Base-by-base conservation (phyloP, 2,113 vertebrate species). In the Cavia aperea region DNA sequence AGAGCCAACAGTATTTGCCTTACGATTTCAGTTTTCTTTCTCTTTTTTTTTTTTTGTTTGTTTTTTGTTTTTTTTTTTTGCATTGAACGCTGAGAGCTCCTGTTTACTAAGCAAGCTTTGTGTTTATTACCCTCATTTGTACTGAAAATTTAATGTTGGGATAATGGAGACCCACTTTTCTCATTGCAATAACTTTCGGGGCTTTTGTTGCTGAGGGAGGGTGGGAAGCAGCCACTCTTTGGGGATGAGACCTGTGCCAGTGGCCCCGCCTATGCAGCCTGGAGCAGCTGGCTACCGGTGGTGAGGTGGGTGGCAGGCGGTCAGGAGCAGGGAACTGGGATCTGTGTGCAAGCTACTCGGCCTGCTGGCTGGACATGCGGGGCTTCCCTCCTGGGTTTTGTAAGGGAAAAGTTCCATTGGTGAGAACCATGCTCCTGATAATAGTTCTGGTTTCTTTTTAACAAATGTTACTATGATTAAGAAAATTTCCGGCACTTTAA, bases 121-220 rank as follows among this genome's bases (percentile, higher is more conserved):
- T 96, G 96, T 97, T 95, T 96, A 96, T 96, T 95, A 94, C 65
- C 77, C 88, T 96, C 95, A 87, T 93, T 97, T 96, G 96, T 97
- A 95, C 96, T 90, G 95, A 96, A 92, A 89, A 19, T 97, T 92
- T 97, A 97, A 94, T 58, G 86, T 96, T 49, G 91, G 95, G 95
- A 93, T 96, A 43, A 36, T 83, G 92, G 95, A 95, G 95, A 95
- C 94, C 94, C 92, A 77, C 43, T 90, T 87, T 91, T 86, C 94
- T 93, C 96, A 95, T 96, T 95, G 95, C 93, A 94, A 95, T 87
- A 89, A 92, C 94, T 95, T 93, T 83, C 49, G 77, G 93, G 95
- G 96, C 95, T 96, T 97, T 94, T 95, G 83, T 95, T 95, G 95
- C 95, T 36, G n/a, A 81, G 81, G 94, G 83, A 43, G 83, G 92